These are phyloP conservation scores for Drosophila kanekoi DNA, from an alignment of 2,888 invertebrate genomes.

Conservation along the genomic window DNA sequence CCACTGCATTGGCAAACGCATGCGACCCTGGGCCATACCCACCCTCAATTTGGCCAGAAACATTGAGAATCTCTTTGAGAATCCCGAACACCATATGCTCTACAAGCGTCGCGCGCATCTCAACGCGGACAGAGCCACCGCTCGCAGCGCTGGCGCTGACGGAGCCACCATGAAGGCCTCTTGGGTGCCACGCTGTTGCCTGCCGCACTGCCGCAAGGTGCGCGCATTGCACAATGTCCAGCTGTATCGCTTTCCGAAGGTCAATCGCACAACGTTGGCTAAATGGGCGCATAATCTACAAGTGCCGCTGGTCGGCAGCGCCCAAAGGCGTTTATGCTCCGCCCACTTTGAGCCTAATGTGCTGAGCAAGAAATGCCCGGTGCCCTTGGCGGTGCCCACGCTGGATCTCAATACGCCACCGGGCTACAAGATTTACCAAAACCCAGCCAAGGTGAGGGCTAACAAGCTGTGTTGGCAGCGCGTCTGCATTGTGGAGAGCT, in stretches of 20 bases:
- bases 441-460: constrained; percentile 78
- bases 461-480: constrained; percentile 75
- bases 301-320: constrained; percentile 76
- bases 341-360: constrained; percentile 81
- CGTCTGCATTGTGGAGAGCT: constrained; percentile 77
- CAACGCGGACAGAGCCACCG: constrained; percentile 12
- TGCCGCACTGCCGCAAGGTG: constrained; percentile 81
- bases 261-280: constrained; percentile 78
- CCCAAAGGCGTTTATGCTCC: constrained; percentile 79
- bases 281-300: constrained; percentile 83
- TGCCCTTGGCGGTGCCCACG: constrained; percentile 79
- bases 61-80: constrained; percentile 79
- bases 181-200: constrained; percentile 81
- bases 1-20: constrained; percentile 81
- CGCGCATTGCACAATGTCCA: constrained; percentile 77
- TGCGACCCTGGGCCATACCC: constrained; percentile 81
- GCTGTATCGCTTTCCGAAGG: constrained; percentile 79
- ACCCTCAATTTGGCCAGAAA: constrained; percentile 77
- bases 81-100: constrained; percentile 73
- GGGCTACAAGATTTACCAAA: constrained; percentile 81
- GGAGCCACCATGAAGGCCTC: constrained; percentile 53
- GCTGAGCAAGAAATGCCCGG: constrained; percentile 81
- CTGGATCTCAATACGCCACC: constrained; percentile 76
- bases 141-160: not conserved
- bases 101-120: constrained; percentile 60